These are phyloP conservation scores for Sebastes variabilis DNA, from an alignment of 2,797 vertebrate genomes.

Conservation along the genomic window DNA sequence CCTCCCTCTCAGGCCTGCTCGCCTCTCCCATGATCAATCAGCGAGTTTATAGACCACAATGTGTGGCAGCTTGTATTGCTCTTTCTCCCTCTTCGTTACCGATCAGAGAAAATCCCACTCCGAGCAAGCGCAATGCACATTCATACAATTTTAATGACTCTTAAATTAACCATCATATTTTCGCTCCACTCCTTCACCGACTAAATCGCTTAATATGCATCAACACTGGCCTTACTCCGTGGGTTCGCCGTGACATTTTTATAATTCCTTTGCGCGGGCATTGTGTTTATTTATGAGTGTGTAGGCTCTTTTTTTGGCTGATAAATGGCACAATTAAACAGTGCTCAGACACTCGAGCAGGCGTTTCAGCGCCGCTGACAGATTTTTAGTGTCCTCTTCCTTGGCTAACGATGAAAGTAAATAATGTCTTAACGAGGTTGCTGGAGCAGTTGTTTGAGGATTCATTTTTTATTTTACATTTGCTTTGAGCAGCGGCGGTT, in stretches of 20 bases:
- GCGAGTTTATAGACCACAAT: conserved; percentile 82
- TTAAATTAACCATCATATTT: conserved; percentile 90
- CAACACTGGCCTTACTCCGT: conserved; percentile 85
- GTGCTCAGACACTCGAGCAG: conserved; percentile 87
- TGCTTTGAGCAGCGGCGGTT: conserved; percentile 64
- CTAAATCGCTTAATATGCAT: conserved; percentile 95
- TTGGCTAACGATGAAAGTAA: conserved; percentile 92
- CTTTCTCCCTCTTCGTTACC: conserved; percentile 73
- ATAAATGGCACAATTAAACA: conserved; percentile 92
- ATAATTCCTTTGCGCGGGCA: conserved; percentile 92
- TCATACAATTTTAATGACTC: conserved; percentile 97
- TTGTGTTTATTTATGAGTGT: conserved; percentile 94
- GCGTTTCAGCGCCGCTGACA: conserved; percentile 89
- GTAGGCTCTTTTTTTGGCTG: conserved; percentile 87
- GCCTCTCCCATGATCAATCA: conserved; percentile 77
- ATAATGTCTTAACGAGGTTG: conserved; percentile 88
- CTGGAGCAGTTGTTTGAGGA: conserved; percentile 80
- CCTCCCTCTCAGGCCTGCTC: conserved; percentile 71
- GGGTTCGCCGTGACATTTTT: conserved; percentile 90
- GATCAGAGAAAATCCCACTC: conserved; percentile 85
- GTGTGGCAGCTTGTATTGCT: conserved; percentile 82
- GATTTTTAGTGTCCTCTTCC: conserved; percentile 88
- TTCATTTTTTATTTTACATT: conserved; percentile 77
- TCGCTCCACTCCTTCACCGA: conserved; percentile 82
- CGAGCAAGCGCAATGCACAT: conserved; percentile 86